These are phyloP conservation scores for Euproctis similis DNA, from an alignment of 2,888 invertebrate genomes.

Conservation along the genomic window DNA sequence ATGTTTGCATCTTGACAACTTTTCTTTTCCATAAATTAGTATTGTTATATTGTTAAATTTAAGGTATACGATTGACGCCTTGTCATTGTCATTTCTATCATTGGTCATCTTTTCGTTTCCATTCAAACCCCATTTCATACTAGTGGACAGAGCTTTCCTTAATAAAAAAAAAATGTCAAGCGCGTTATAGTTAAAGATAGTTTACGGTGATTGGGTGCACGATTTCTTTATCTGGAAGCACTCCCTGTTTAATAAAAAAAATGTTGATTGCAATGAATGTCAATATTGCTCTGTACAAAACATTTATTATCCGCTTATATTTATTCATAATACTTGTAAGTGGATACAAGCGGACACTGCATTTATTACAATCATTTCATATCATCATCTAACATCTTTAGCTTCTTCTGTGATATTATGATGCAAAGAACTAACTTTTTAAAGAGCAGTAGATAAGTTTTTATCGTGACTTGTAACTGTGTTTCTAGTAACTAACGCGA, in stretches of 20 bases:
- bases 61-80: conserved; percentile 52
- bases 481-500: conserved; percentile 12
- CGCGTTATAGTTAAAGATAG: too few species aligned
- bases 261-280: conserved; percentile 58
- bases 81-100: conserved; percentile 42
- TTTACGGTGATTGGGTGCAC: conserved; percentile 73
- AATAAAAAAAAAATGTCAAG: too few species aligned
- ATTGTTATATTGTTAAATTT: conserved; percentile 39
- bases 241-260: conserved; percentile 51
- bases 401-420: conserved; percentile 64
- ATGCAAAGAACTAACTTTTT: conserved; percentile 62
- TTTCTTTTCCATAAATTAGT: conserved; percentile 49
- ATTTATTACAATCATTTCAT: conserved; percentile 63
- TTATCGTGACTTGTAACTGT: conserved; percentile 20
- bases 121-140: conserved; percentile 75
- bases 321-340: conserved; percentile 11
- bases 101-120: conserved; percentile 44
- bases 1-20: conserved; percentile 77
- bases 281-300: conserved; percentile 12
- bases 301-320: conserved; percentile 5
- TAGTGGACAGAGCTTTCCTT: conserved; percentile 69
- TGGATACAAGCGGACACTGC: conserved; percentile 33
- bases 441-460: conserved; percentile 51
- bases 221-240: conserved; percentile 63
- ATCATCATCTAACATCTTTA: conserved; percentile 63